Conservation (phyloP, 1,140 invertebrate genomes). For the Drosophila auraria region DNA sequence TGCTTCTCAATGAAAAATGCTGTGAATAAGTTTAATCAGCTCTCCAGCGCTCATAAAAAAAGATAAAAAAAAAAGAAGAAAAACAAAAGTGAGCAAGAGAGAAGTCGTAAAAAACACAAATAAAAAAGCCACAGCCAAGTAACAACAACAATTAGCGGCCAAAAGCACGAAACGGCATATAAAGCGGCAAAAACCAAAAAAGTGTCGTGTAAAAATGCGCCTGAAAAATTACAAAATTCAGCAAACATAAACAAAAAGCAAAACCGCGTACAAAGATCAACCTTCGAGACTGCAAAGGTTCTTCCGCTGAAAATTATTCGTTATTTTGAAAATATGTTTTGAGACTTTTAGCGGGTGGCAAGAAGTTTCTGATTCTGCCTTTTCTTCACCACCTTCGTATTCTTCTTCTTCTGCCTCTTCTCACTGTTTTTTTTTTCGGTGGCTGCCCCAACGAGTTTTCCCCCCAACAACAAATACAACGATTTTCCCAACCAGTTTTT, state of each 20-base stretch:
- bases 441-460: constrained; percentile 53
- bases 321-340: constrained; percentile 9
- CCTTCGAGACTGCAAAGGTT: constrained; percentile 56
- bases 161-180: constrained; percentile 67
- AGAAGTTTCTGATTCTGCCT: constrained; percentile 45
- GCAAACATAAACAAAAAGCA: constrained; percentile 73
- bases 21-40: constrained; percentile 53
- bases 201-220: constrained; percentile 74
- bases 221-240: constrained; percentile 73
- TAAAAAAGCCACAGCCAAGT: constrained; percentile 38
- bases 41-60: constrained; percentile 44
- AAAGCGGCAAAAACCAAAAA: constrained; percentile 40
- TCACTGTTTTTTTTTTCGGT: constrained; percentile 22
- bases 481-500: constrained; percentile 81
- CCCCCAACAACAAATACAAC: constrained; percentile 35
- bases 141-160: constrained; percentile 44
- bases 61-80: constrained; percentile 12
- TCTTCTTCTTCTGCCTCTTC: constrained; percentile 27
- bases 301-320: constrained; percentile 61
- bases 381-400: constrained; percentile 34
- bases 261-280: constrained; percentile 44
- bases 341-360: constrained; percentile 55
- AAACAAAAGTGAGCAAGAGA: constrained; percentile 53
- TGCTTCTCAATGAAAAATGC: constrained; percentile 52
- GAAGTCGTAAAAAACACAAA: constrained; percentile 41